phyloP scores from a whole-genome alignment of 2,888 invertebrate species.

The Himalopsyche kuldschensis region DNA sequence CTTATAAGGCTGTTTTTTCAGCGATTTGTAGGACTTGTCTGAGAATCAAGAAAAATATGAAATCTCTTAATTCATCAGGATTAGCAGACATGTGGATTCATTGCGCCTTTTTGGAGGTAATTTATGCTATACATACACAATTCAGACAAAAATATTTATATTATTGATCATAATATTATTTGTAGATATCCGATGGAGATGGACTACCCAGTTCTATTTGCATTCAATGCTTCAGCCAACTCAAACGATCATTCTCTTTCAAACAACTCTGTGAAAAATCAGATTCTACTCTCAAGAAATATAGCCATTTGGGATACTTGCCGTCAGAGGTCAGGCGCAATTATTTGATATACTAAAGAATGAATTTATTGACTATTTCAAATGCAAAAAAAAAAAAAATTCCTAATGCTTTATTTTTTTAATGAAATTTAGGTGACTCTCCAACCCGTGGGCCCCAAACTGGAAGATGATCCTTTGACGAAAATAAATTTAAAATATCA shows the following conservation, averaged over 20 bases:
- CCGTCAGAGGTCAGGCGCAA: slow-evolving; percentile 22
- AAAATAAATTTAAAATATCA: not conserved
- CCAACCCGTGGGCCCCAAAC: not conserved
- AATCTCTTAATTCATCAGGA: slow-evolving; percentile 12
- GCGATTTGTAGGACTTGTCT: slow-evolving; percentile 34
- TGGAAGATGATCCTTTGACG: not conserved
- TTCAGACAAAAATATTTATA: not conserved
- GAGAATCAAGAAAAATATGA: slow-evolving; percentile 30
- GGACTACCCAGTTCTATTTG: slow-evolving; percentile 38
- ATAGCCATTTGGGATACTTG: slow-evolving; percentile 27
- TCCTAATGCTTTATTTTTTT: too few species aligned
- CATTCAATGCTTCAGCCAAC: slow-evolving; percentile 30
- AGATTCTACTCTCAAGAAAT: slow-evolving; percentile 32
- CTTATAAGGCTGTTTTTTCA: slow-evolving; percentile 7
- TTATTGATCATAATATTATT: not conserved
- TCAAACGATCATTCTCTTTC: slow-evolving; percentile 37
- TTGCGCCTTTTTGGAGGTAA: slow-evolving; percentile 32
- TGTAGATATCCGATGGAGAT: slow-evolving; percentile 31
- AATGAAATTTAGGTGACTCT: not conserved
- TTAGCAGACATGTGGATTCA: slow-evolving; percentile 29
- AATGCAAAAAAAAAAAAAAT: too few species aligned
- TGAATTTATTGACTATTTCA: too few species aligned
- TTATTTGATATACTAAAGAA: too few species aligned
- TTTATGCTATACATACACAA: not conserved
- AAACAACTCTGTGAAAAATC: slow-evolving; percentile 40